Evolutionary conservation across 2,888 invertebrate species (phyloP).

Genomic region (Laothoe populi): DNA sequence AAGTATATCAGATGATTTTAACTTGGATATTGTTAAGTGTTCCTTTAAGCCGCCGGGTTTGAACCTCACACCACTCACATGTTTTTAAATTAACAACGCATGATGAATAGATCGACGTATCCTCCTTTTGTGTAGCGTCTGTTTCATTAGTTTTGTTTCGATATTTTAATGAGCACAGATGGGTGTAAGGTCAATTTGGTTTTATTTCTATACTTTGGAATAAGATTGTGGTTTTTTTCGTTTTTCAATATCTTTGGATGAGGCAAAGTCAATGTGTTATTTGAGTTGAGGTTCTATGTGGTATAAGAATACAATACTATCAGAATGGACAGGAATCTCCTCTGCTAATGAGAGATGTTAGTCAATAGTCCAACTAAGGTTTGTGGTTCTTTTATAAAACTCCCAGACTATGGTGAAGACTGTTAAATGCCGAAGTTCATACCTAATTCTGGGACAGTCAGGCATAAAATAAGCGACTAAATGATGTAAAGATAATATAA

Average conservation of each 20-base stretch:
- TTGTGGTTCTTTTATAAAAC: too few relatives aligned
- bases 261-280: too few relatives aligned
- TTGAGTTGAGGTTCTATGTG: too few relatives aligned
- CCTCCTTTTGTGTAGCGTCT: conserved; percentile 32
- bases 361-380: too few relatives aligned
- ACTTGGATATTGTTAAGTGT: neutral
- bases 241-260: neutral
- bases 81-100: conserved; percentile 72
- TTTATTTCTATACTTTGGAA: conserved; percentile 2
- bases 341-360: too few relatives aligned
- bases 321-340: too few relatives aligned
- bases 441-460: too few relatives aligned
- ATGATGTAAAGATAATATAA: too few relatives aligned
- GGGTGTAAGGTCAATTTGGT: neutral
- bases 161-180: conserved; percentile 37
- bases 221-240: neutral
- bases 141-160: conserved; percentile 38
- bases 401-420: too few relatives aligned
- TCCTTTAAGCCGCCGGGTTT: neutral
- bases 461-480: too few relatives aligned
- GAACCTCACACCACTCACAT: conserved; percentile 35
- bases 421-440: too few relatives aligned
- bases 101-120: conserved; percentile 49
- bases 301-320: too few relatives aligned
- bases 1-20: neutral